Evolutionary conservation across 2,113 vertebrate genomes (phyloP).

Genomic region (Cavia porcellus): DNA sequence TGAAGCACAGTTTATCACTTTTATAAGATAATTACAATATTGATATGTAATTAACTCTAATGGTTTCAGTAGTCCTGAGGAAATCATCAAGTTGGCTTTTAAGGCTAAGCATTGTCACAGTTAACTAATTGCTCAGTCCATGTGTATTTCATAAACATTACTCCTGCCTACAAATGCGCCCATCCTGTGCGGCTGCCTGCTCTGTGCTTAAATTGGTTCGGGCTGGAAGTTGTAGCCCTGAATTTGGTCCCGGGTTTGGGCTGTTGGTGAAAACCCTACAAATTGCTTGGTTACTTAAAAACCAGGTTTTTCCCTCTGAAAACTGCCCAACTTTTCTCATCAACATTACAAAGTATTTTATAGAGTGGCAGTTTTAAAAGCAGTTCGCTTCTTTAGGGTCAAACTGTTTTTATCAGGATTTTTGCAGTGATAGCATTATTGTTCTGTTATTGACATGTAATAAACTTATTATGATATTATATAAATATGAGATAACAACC

Average conservation of each 20-base stretch:
- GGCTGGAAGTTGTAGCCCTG: not conserved
- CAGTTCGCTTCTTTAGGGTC: not conserved
- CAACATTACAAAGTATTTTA: not conserved
- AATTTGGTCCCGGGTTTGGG: not conserved
- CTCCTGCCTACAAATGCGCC: not conserved
- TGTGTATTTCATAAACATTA: not conserved
- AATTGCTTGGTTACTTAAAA: not conserved
- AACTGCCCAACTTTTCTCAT: not conserved
- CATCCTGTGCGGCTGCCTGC: not conserved
- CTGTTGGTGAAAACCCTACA: not conserved
- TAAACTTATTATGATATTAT: not conserved
- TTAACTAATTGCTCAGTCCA: not conserved
- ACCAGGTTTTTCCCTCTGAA: not conserved
- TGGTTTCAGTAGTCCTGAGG: constrained; percentile 34
- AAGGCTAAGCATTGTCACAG: constrained; percentile 24
- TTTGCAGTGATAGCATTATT: not conserved
- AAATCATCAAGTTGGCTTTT: constrained; percentile 42
- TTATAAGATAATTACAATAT: constrained; percentile 44
- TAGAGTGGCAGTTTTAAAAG: not conserved
- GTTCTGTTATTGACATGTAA: not conserved
- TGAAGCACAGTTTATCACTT: constrained; percentile 24
- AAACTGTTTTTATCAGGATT: not conserved
- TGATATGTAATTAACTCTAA: constrained; percentile 51
- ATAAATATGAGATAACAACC: not conserved
- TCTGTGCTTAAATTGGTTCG: not conserved